A percentile compares a stretch with the other conserved stretches of the same genome.
Conservation (phyloP, 2,888 invertebrate species). For the Leptopterna dolabrata region DNA sequence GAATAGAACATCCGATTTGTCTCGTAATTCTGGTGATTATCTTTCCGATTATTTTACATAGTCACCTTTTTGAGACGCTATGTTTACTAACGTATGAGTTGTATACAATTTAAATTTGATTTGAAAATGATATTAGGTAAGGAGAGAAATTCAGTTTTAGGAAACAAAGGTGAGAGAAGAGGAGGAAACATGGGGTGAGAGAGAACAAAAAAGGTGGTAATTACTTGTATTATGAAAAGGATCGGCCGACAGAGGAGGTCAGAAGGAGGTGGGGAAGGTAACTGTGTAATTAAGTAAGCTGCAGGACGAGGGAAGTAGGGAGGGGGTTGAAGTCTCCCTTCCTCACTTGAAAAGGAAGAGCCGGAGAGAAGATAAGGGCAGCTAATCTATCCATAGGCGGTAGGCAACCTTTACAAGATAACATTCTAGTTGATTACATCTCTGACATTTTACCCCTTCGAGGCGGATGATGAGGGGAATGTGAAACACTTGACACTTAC, state of each 20-base stretch:
- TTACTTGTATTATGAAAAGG: constrained; percentile 22
- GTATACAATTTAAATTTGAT: no score
- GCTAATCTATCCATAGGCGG: constrained; percentile 54
- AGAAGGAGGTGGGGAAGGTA: neutral
- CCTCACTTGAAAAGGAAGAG: neutral
- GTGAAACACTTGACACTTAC: constrained; percentile 50
- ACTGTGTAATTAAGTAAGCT: constrained; percentile 26
- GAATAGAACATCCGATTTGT: no score
- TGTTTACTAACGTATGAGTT: no score
- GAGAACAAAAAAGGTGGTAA: constrained; percentile 2
- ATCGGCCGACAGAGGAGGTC: neutral
- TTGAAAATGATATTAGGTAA: neutral
- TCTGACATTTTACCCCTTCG: constrained; percentile 57
- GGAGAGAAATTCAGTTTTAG: neutral
- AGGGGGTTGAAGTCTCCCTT: neutral
- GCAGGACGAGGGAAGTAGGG: no score
- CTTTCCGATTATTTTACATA: no score
- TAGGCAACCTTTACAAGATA: constrained; percentile 55
- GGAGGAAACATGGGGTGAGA: neutral
- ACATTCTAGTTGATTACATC: constrained; percentile 59
- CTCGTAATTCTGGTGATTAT: no score
- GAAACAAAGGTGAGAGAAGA: neutral
- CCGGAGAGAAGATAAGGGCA: constrained; percentile 51
- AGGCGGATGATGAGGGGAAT: constrained; percentile 20
- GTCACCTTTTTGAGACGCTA: no score